Conservation (phyloP, 1,140 invertebrate genomes). For the Orchestia grillus region DNA sequence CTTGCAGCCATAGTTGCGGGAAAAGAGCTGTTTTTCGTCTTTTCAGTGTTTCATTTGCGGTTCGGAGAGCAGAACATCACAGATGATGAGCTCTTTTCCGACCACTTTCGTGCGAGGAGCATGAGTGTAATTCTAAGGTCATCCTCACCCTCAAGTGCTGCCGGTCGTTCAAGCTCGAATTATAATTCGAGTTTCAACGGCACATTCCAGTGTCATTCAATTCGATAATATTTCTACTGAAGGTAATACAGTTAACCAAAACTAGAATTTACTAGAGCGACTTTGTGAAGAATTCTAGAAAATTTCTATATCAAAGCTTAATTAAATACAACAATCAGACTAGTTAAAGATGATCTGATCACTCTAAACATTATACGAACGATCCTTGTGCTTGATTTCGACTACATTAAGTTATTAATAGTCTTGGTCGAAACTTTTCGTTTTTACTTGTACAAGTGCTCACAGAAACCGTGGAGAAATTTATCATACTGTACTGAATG, state of each 20-base stretch:
- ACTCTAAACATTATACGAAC: too few species aligned
- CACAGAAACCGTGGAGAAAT: too few species aligned
- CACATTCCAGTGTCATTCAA: not conserved
- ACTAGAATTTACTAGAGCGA: not conserved
- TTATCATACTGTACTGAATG: too few species aligned
- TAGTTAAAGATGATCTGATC: too few species aligned
- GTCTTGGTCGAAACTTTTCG: too few species aligned
- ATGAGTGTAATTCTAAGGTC: too few species aligned
- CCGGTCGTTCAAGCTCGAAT: not conserved
- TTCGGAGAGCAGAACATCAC: not conserved
- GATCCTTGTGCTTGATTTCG: too few species aligned
- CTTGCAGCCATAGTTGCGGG: not conserved
- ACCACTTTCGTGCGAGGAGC: too few species aligned
- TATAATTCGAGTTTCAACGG: not conserved
- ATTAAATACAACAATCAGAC: not conserved
- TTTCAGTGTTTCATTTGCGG: not conserved
- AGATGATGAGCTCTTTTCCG: not conserved
- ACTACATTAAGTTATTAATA: too few species aligned
- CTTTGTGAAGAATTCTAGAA: not conserved
- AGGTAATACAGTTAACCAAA: not conserved
- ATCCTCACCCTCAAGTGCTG: too few species aligned
- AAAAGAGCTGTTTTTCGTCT: not conserved
- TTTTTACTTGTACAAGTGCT: too few species aligned
- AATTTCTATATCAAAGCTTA: not conserved
- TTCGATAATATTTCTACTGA: not conserved